Conservation (phyloP, 2,797 vertebrate species). For the Neopelma chrysocephalum region DNA sequence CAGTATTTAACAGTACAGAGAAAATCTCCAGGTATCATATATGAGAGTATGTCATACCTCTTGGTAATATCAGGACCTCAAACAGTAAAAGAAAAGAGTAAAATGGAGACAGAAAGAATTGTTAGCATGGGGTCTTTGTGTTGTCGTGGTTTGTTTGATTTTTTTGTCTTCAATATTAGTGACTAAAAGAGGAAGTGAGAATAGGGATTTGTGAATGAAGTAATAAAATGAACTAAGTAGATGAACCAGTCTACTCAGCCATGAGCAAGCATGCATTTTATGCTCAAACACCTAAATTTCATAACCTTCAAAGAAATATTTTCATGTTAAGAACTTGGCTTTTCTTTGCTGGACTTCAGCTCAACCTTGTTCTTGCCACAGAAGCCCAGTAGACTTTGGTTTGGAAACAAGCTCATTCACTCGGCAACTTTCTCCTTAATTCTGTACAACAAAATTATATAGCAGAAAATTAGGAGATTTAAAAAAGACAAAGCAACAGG, state of each 20-base stretch:
- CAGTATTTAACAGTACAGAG: not conserved
- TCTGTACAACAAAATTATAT: not conserved
- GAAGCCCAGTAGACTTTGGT: not conserved
- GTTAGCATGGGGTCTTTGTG: not conserved
- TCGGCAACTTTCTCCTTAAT: not conserved
- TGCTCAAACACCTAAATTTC: not conserved
- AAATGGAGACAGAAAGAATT: not conserved
- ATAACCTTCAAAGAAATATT: not conserved
- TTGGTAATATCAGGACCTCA: not conserved
- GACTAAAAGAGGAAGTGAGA: not conserved
- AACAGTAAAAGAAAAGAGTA: not conserved
- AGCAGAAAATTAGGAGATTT: not conserved
- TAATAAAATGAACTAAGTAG: not conserved
- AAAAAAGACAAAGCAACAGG: not conserved
- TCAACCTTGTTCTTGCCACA: not conserved
- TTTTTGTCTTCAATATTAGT: not conserved
- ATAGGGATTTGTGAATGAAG: not conserved
- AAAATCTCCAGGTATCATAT: not conserved
- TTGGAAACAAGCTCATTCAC: conserved; percentile 10
- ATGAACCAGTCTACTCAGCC: not conserved
- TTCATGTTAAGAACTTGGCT: not conserved
- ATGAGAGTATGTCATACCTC: not conserved
- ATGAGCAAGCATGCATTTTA: not conserved
- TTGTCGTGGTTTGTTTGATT: not conserved
- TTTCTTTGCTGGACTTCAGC: not conserved